Base-by-base conservation (phyloP, 2,888 invertebrate genomes). In the Phragmatobia fuliginosa region DNA sequence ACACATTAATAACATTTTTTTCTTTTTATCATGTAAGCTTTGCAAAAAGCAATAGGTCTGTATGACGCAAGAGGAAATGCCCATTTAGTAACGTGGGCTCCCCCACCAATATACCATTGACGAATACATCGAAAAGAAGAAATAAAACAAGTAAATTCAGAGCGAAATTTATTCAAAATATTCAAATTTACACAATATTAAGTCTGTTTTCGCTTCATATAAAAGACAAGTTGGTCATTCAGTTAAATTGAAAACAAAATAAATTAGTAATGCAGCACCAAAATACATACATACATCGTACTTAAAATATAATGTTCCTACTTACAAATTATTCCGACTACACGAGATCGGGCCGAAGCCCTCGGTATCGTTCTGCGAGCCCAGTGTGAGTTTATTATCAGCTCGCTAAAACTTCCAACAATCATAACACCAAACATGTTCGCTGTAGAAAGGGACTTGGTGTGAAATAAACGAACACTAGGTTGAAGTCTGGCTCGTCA, bases 211-310 rank as follows among this genome's bases (percentile, higher is more conserved):
- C 93, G 92, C 91, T 92, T 92, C 86, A 85, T 91, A 90, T 87
- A 91, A 89, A 87, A 85, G 86, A 80, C 88, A 76, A n/a, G 86
- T 89, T 88, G 87, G 89, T 91, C 89, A 87, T 89, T 87, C 84
- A 91, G 85, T 90, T 88, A 90, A 87, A 85, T 90, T 88, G 89
- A 91, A 91, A 91, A 91, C 88, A 89, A 90, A 92, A 94, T 94
- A 94, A 94, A 94, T 94, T 94, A 94, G 92, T 94, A 93, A 92
- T 91, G 91, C 94, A 94, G 94, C 94, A 94, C 94, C 94, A 93
- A 93, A 92, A 93, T 92, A 92, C 91, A 92, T 91, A 92, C 91
- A 92, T 91, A 92, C 91, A 92, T 88, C 89, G 84, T 64, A 89
- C 87, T 88, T 90, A 91, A 87, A 89, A 86, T 85, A 85, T 87